These are phyloP conservation scores for Pterocles orientalis DNA, from an alignment of 2,113 vertebrate genomes.

Conservation along the genomic window DNA sequence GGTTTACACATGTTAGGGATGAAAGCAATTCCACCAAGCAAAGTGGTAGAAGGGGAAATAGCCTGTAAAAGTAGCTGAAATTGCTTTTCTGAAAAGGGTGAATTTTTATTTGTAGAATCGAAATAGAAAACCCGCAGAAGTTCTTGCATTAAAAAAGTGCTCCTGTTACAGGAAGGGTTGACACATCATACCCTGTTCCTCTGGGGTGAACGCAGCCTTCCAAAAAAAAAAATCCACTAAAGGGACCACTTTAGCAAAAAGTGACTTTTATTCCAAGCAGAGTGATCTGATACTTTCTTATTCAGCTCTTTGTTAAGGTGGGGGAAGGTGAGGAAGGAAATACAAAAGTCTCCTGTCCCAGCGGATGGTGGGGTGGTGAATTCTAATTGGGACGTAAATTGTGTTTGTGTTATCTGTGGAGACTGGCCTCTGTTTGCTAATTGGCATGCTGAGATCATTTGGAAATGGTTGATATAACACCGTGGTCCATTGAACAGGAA, in stretches of 20 bases:
- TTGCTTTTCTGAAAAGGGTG: background rate
- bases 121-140: background rate
- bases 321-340: background rate
- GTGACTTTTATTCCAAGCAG: background rate
- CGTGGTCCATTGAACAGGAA: conserved; percentile 76
- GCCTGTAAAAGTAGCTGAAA: background rate
- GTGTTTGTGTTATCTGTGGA: conserved; percentile 62
- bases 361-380: background rate
- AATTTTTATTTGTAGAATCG: background rate
- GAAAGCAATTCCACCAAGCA: background rate
- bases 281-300: background rate
- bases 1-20: background rate
- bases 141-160: background rate
- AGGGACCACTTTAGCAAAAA: background rate
- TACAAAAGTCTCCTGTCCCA: background rate
- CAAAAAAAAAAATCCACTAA: background rate
- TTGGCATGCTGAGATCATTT: conserved; percentile 76
- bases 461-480: conserved; percentile 70
- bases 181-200: background rate
- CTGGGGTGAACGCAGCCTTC: background rate
- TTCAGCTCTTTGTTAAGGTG: background rate
- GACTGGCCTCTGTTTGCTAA: conserved; percentile 71
- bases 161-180: background rate
- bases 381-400: conserved; percentile 70
- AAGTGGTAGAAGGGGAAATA: background rate